Evolutionary conservation across 2,888 invertebrate genomes (phyloP), one percentile per base, ranked within the genome.

Genomic region (Pyrgus malvae): DNA sequence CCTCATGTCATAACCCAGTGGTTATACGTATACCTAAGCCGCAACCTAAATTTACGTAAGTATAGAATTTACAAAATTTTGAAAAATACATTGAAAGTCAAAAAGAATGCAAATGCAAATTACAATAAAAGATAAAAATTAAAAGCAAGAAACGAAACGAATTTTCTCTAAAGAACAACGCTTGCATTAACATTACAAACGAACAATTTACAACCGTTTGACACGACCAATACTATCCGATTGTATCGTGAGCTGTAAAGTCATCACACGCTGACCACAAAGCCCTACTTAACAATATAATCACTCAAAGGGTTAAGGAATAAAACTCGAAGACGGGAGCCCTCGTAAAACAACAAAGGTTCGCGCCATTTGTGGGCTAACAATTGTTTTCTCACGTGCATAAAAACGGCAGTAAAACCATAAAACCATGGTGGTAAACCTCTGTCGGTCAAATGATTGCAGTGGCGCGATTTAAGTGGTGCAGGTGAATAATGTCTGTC

Each of bases 331-430:
- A 67, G 60, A 66, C 69, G 62, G 73, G 58, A 69, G 72, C 62
- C 59, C 50, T 66, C 67, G 66, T 69, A 70, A 74, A 72, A 65
- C 64, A 62, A 63, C 66, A 65, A 67, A 63, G 61, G 63, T 73
- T 73, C 74, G 76, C 59, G 65, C 68, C 57, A 66, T 76, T 80
- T 75, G 80, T 71, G 72, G 78, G 60, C 66, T 66, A 70, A 74
- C 83, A 79, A 87, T 85, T 84, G 87, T 85, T 85, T 80, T 78
- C 78, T 78, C 79, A 78, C 77, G 72, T 74, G 60, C 50, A 50
- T 82, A 82, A 83, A 82, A 80, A 72, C 63, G 65, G 70, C 63
- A 66, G 66, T 80, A 76, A 80, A 83, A 69, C n/a, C n/a, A n/a
- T n/a, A n/a, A n/a, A n/a, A n/a, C n/a, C n/a, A n/a, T n/a, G n/a